A percentile compares a stretch with the other conserved stretches of the same genome.
phyloP scores from a whole-genome alignment of 2,113 vertebrate genomes.

The Sterna hirundo region DNA sequence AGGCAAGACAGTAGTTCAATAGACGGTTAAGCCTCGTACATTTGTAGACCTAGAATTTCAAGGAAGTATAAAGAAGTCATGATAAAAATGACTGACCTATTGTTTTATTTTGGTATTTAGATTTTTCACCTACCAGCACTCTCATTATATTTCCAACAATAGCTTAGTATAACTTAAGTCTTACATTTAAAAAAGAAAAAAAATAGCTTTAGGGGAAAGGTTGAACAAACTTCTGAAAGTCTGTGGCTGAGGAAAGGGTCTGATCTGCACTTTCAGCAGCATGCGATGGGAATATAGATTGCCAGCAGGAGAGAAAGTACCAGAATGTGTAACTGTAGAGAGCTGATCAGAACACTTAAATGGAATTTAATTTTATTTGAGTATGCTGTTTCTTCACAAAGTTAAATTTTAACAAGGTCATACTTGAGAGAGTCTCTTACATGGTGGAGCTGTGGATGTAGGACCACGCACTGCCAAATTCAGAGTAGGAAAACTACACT shows the following conservation, averaged over 20 bases:
- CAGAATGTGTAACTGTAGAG: background rate
- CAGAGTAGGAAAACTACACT: background rate
- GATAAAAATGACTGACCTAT: background rate
- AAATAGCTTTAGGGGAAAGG: background rate
- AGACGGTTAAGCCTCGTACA: background rate
- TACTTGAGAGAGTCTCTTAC: background rate
- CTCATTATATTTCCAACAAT: background rate
- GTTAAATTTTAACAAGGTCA: background rate
- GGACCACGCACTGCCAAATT: background rate
- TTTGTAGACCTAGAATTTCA: slow-evolving; percentile 33
- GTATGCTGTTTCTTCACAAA: background rate
- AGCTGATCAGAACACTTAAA: background rate
- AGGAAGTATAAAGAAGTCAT: background rate
- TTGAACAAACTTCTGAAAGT: background rate
- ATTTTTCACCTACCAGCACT: background rate
- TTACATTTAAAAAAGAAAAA: background rate
- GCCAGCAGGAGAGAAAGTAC: background rate
- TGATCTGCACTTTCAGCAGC: slow-evolving; percentile 6
- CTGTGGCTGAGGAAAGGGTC: background rate
- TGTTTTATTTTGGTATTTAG: slow-evolving; percentile 16
- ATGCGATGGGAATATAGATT: background rate
- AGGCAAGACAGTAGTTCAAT: background rate
- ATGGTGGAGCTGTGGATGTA: background rate
- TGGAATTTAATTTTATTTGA: slow-evolving; percentile 1
- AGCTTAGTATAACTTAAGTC: background rate